Percentiles rank a stretch among this genome's conserved stretches.
Evolutionary conservation across 1,140 invertebrate species (phyloP).

Genomic region (Bombus superbus): DNA sequence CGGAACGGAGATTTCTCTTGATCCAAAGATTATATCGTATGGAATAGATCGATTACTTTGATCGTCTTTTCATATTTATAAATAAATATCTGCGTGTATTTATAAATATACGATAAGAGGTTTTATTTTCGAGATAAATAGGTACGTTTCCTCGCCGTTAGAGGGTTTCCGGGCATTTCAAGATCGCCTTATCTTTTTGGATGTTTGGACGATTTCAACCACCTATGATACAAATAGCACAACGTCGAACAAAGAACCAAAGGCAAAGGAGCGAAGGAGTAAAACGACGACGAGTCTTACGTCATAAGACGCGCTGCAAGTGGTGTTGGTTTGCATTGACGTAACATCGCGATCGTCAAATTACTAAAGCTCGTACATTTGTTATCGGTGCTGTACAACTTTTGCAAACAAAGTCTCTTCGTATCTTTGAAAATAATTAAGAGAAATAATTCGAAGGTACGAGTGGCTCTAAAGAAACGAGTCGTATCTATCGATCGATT

Average conservation of each 20-base stretch:
- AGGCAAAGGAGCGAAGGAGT: not conserved
- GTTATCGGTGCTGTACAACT: not conserved
- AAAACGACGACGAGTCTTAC: conserved; percentile 1
- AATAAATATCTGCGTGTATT: too few relatives aligned
- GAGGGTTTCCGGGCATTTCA: too few relatives aligned
- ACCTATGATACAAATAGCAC: not conserved
- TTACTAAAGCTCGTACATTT: not conserved
- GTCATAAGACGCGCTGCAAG: not conserved
- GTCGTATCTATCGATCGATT: too few relatives aligned
- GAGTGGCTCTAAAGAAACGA: too few relatives aligned
- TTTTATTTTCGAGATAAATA: too few relatives aligned
- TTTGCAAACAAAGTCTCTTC: not conserved
- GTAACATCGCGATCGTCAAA: not conserved
- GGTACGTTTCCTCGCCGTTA: too few relatives aligned
- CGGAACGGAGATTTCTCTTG: too few relatives aligned
- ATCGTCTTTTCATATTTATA: too few relatives aligned
- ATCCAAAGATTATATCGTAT: too few relatives aligned
- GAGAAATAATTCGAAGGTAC: not conserved
- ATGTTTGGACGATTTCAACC: not conserved
- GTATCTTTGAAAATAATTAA: not conserved
- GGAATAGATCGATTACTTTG: too few relatives aligned
- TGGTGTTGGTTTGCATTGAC: not conserved
- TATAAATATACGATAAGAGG: too few relatives aligned
- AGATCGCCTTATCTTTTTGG: not conserved
- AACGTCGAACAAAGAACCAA: not conserved